These are phyloP conservation scores for Gobionotothen gibberifrons DNA, from an alignment of 2,797 vertebrate species.

Conservation along the genomic window DNA sequence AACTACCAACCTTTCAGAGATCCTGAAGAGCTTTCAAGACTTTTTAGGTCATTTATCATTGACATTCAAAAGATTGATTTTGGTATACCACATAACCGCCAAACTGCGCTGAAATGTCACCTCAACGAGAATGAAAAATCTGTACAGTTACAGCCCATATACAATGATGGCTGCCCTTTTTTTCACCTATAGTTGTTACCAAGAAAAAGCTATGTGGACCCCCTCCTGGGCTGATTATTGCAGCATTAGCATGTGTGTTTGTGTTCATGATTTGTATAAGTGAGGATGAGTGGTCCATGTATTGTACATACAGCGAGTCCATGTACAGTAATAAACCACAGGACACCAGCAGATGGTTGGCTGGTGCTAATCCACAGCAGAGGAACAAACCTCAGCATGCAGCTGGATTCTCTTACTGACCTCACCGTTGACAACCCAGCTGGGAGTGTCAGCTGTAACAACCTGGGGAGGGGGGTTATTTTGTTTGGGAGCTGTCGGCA, in stretches of 20 bases:
- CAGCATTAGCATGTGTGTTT: constrained; percentile 46
- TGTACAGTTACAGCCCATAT: background rate
- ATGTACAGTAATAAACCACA: constrained; percentile 42
- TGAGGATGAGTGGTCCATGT: constrained; percentile 8
- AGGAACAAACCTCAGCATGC: constrained; percentile 67
- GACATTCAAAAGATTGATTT: constrained; percentile 3
- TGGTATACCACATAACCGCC: background rate
- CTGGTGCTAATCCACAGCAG: constrained; percentile 66
- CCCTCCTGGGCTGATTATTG: constrained; percentile 52
- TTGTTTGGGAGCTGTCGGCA: constrained; percentile 80
- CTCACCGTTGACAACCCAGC: constrained; percentile 76
- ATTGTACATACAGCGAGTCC: constrained; percentile 28
- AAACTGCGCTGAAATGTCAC: background rate
- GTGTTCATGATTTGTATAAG: constrained; percentile 34
- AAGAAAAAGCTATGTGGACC: constrained; percentile 12
- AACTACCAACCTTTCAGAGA: constrained; percentile 5
- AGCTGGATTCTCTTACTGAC: constrained; percentile 80
- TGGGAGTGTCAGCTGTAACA: constrained; percentile 80
- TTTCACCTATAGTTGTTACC: constrained; percentile 29
- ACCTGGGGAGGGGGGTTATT: constrained; percentile 66
- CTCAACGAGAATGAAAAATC: background rate
- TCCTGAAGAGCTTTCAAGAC: background rate
- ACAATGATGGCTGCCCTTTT: constrained; percentile 38
- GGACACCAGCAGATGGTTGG: constrained; percentile 71
- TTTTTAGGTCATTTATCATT: constrained; percentile 15